Base-by-base conservation (phyloP, 2,797 vertebrate species). In the Sebastes nivosus region DNA sequence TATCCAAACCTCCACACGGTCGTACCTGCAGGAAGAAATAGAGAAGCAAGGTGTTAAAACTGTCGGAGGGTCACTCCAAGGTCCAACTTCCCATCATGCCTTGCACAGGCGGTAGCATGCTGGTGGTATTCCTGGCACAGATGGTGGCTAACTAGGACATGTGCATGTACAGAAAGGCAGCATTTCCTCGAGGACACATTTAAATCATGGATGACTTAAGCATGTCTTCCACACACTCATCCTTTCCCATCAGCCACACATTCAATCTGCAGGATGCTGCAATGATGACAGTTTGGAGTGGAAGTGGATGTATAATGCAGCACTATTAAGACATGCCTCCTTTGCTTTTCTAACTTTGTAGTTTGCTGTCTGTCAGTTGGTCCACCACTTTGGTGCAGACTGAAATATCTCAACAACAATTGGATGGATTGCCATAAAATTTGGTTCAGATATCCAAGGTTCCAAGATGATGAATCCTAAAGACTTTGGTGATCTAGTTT, bases 141-240 rank as follows among this genome's bases (percentile, higher is more conserved):
- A 88, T 87, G 86, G 84, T 55, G 27, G 76, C 67, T 92, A 90
- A 90, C 75, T 90, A 80, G 90, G 82, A 64, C 88, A 90, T 79
- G 86, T 60, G 77, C 32, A 83, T 83, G 77, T 75, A 86, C 57
- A 86, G 73, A 42, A 80, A 83, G 67, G 65, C 77, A 80, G 60
- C 79, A 60, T 89, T 90, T 93, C 89, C 86, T 89, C 74, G 36
- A 85, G 86, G 89, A 88, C 81, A 88, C 22, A 20, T 80, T 81
- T 92, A 76, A 92, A 92, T 92, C 78, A 93, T 90, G 74, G 66
- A 91, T 90, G 85, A 88, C 79, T 91, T 90, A 50, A 69, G 61
- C 59, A 60, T 76, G 64, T 75, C 77, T 82, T 83, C 67, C 81
- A 72, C 77, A 82, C 55, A 54, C 30, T 71, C 67, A 1, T 67